Base-by-base conservation (phyloP, 2,113 vertebrate species). In the Scomber japonicus region DNA sequence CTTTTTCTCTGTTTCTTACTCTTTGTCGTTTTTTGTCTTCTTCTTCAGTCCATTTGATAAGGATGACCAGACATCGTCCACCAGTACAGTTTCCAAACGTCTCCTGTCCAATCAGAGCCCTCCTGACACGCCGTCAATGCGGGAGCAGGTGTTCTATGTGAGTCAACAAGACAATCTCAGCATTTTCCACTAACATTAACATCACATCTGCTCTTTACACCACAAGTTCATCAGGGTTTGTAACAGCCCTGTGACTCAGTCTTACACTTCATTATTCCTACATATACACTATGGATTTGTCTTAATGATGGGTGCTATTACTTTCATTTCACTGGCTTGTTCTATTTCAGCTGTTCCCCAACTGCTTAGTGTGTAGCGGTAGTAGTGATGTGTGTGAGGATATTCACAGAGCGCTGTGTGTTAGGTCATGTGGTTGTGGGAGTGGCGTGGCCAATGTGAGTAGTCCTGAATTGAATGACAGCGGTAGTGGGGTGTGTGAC, bases 61-160 rank as follows among this genome's bases (percentile, higher is more conserved):
- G 88, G 98, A 99, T 0, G 98, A 99, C 92, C 98, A 97, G 90
- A 95, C 96, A 2, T 97, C 96, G 0, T 95, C 97, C 15, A 94
- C 95, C 84, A 97, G 96, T 89, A 96, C 96, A 0, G 97, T 99
- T 76, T 97, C 92, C 92, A 99, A 99, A 84, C 96, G 98, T 27
- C 97, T 99, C 91, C 96, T 94, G 63, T 99, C 99, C 85, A 99
- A 98, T 94, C 98, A 99, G 95, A 99, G 98, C 75, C 98, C 98
- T 0, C 98, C 98, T 0, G 98, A 99, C 82, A 99, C 98, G 0
- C 98, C 98, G 0, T 99, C 98, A 1, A 96, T 99, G 94, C 95
- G 98, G 62, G 98, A 99, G 81, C 98, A 99, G 92, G 98, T 98
- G 53, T 99, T 99, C 91, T 99, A 99, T 80, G 98, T 99, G 94